Evolutionary conservation across 2,888 invertebrate species (phyloP).

Genomic region (Lithophane ornitopus): DNA sequence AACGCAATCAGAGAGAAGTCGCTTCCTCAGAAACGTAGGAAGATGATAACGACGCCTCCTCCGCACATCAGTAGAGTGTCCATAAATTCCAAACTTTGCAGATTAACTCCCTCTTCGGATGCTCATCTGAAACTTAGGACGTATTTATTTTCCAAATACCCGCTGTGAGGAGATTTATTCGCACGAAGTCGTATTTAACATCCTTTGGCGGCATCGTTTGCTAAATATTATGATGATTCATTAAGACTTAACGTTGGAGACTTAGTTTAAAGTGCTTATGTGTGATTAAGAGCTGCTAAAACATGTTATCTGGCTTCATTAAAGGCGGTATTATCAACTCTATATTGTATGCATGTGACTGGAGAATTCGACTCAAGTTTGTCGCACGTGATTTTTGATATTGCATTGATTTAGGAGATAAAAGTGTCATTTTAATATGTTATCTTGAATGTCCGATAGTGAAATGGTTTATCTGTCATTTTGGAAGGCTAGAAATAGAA

Average conservation of each 20-base stretch:
- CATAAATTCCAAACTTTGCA: constrained; percentile 74
- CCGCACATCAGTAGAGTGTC: constrained; percentile 47
- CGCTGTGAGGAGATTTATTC: constrained; percentile 51
- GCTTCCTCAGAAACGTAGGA: constrained; percentile 4
- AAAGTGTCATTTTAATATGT: background rate
- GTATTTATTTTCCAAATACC: constrained; percentile 68
- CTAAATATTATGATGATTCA: constrained; percentile 63
- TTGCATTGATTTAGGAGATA: constrained; percentile 6
- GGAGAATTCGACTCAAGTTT: background rate
- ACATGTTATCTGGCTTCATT: constrained; percentile 12
- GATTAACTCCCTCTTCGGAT: constrained; percentile 70
- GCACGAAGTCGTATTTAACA: constrained; percentile 38
- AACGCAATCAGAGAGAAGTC: constrained; percentile 29
- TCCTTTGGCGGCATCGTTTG: constrained; percentile 47
- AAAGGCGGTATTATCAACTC: background rate
- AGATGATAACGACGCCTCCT: constrained; percentile 47
- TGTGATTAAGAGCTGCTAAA: constrained; percentile 21
- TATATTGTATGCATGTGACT: background rate
- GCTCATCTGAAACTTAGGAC: constrained; percentile 57
- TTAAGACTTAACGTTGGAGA: constrained; percentile 46
- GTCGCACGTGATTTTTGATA: constrained; percentile 9
- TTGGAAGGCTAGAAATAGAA: constrained; percentile 1
- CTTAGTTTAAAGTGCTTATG: constrained; percentile 20
- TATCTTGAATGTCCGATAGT: constrained; percentile 20
- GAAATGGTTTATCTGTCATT: constrained; percentile 6